phyloP scores from a whole-genome alignment of 2,888 invertebrate species.

The Blastobasis adustella region DNA sequence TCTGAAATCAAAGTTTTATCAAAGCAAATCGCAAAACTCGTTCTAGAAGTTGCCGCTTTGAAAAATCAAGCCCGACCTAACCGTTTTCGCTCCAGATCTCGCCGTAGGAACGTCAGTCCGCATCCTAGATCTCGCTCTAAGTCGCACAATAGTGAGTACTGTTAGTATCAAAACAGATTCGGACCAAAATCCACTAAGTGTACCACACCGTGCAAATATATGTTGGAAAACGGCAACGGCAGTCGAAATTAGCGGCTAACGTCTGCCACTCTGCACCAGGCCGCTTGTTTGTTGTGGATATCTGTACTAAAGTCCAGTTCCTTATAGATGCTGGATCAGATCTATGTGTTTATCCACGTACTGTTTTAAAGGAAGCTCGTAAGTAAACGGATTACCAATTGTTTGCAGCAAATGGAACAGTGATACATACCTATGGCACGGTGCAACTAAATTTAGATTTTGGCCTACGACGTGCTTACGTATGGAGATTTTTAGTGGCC shows the following conservation, averaged over 20 bases:
- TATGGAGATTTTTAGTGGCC: constrained; percentile 22
- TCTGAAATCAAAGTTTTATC: not conserved
- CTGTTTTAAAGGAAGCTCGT: no score
- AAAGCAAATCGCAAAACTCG: not conserved
- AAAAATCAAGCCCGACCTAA: not conserved
- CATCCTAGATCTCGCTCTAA: not conserved
- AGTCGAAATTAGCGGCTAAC: constrained; percentile 13
- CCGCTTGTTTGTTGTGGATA: constrained; percentile 9
- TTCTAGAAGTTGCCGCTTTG: not conserved
- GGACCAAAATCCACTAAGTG: not conserved
- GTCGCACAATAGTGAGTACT: not conserved
- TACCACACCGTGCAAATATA: not conserved
- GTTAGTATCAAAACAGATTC: not conserved
- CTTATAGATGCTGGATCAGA: not conserved
- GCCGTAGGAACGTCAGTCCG: not conserved
- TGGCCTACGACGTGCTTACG: constrained; percentile 9
- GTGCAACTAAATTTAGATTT: not conserved
- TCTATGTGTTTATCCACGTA: no score
- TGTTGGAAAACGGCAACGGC: constrained; percentile 12
- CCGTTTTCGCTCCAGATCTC: not conserved
- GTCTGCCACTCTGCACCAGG: constrained; percentile 7
- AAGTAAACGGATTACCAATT: not conserved
- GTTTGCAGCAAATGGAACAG: constrained; percentile 1
- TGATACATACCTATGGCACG: not conserved
- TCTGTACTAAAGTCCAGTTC: constrained; percentile 3